These are phyloP conservation scores for Amblyjoppa fuscipennis DNA, from an alignment of 2,888 invertebrate genomes.

Conservation along the genomic window DNA sequence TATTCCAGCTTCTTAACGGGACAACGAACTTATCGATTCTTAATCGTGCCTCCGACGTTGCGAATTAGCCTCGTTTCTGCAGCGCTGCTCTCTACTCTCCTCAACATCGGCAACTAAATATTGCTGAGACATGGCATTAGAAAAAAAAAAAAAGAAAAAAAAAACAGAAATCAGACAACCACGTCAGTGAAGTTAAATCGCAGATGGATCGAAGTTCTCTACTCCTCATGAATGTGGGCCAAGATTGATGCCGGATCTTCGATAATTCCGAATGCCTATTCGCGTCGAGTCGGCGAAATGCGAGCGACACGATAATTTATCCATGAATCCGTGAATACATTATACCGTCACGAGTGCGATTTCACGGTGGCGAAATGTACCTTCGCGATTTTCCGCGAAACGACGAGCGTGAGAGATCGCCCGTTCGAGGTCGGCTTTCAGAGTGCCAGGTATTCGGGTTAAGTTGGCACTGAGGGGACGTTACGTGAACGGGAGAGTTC, in stretches of 20 bases:
- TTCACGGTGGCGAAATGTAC: slow-evolving; percentile 4
- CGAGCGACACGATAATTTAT: slow-evolving; percentile 3
- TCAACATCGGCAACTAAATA: neutral
- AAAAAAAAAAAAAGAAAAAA: too few species aligned
- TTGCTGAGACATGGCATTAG: neutral
- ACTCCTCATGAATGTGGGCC: too few species aligned
- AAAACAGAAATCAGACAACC: too few species aligned
- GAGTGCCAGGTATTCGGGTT: slow-evolving; percentile 18
- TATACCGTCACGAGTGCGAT: neutral
- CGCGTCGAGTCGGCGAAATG: neutral
- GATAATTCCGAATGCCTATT: neutral
- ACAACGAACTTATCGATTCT: slow-evolving; percentile 67
- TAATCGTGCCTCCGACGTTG: slow-evolving; percentile 42
- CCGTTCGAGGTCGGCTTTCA: slow-evolving; percentile 22
- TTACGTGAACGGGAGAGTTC: neutral
- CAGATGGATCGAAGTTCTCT: too few species aligned
- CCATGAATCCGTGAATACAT: slow-evolving; percentile 9
- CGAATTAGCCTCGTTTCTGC: slow-evolving; percentile 28
- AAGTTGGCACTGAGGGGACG: slow-evolving; percentile 4
- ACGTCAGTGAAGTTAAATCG: too few species aligned
- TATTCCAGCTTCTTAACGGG: slow-evolving; percentile 60
- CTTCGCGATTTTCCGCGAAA: slow-evolving; percentile 42
- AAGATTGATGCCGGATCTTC: neutral
- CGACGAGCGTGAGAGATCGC: slow-evolving; percentile 33
- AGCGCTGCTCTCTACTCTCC: neutral